phyloP scores from a whole-genome alignment of 30 jellyfish, hydroid and myxozoan genomes.

The Rhopilema esculentum region DNA sequence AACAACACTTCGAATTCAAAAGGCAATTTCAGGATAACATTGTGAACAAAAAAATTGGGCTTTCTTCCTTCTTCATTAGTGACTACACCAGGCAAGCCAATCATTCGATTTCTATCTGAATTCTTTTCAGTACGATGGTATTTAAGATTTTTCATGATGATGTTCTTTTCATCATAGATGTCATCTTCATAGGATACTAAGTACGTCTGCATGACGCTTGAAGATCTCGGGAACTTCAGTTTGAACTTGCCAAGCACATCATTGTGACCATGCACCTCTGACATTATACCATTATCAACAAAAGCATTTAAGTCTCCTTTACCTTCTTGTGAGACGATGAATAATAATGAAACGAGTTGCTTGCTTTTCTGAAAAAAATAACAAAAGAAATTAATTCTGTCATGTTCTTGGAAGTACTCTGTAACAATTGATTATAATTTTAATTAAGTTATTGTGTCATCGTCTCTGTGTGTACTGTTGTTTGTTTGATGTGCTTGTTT shows the following conservation, averaged over 20 bases:
- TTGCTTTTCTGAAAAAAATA: slow-evolving; percentile 44
- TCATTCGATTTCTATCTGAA: slow-evolving; percentile 61
- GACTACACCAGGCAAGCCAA: slow-evolving; percentile 82
- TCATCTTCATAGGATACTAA: slow-evolving; percentile 74
- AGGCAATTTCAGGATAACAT: slow-evolving; percentile 80
- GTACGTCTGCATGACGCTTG: slow-evolving; percentile 57
- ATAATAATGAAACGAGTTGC: slow-evolving; percentile 84
- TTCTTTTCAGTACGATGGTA: slow-evolving; percentile 62
- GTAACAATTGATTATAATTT: too few species aligned
- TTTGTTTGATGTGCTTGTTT: too few species aligned
- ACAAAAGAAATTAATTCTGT: neutral
- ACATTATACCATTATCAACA: slow-evolving; percentile 38
- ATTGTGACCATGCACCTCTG: slow-evolving; percentile 71
- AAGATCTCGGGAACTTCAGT: slow-evolving; percentile 63
- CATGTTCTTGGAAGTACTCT: too few species aligned
- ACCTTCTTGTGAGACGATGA: slow-evolving; percentile 89
- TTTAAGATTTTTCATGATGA: slow-evolving; percentile 59
- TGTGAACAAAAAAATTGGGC: slow-evolving; percentile 79
- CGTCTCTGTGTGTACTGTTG: too few species aligned
- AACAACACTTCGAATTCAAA: slow-evolving; percentile 82
- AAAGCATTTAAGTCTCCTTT: slow-evolving; percentile 34
- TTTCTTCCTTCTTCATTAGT: slow-evolving; percentile 43
- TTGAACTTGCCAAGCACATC: slow-evolving; percentile 73
- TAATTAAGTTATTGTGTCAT: too few species aligned
- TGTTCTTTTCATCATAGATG: slow-evolving; percentile 77